Base-by-base conservation (phyloP, 2,888 invertebrate genomes). In the Tillus elongatus region DNA sequence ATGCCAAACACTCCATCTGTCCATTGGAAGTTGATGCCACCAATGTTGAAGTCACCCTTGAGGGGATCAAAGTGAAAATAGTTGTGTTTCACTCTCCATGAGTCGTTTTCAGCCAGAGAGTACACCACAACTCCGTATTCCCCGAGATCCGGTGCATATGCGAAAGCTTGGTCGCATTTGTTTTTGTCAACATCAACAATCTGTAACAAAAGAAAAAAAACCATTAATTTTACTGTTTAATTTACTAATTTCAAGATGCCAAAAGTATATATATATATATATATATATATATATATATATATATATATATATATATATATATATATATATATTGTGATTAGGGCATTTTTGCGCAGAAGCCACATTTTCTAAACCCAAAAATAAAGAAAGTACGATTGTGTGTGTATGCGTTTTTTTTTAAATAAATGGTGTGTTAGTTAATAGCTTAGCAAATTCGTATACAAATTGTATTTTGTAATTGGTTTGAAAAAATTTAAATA, bases 51-150 rank as follows among this genome's bases (percentile, higher is more conserved):
- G 46, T 83, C 75, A 2, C 87, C 86, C 52, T 75, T 68, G 13
- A 86, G 63, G 0, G 88, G 87, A 57, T 88, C 87, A 49, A 87
- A 85, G 63, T 83, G 77, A 76, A 88, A 88, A 67, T 74, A 87
- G 56, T 86, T 84, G 56, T 88, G 87, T 41, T 78, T 69, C 15
- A 87, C 74, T 28, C 86, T 73, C 80, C 86, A 88, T 0, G 86
- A 83, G 40, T 79, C 77, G 54, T 88, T 73, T 16, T 79, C 71
- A 24, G 76, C 75, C 51, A 79, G 69, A 30, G 81, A 82, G 64
- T 86, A 88, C 0, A 87, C 86, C 1, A 88, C 75, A 2, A 88
- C 64, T 2, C 81, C 83, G 52, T 82, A 83, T 1, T 73, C 82
- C 12, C 82, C 79, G 30, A 85, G 63, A 56, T 88, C 88, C 1